A percentile compares a stretch with the other conserved stretches of the same genome.
phyloP scores from a whole-genome alignment of 2,797 vertebrate species.

The Leptodactylus fallax region DNA sequence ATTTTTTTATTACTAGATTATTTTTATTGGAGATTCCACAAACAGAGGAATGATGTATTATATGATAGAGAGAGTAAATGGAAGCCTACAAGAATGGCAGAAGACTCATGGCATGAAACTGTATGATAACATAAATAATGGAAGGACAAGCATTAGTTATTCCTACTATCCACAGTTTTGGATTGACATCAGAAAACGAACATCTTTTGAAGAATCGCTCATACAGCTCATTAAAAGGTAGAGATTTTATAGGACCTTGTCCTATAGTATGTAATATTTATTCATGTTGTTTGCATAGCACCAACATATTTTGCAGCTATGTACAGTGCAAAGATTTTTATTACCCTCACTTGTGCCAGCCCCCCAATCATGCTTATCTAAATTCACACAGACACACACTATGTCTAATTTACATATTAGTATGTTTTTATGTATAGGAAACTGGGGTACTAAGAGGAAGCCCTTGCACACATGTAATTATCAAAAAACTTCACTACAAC shows the following conservation, averaged over 20 bases:
- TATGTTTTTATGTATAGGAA: too few species aligned
- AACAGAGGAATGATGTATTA: slow-evolving; percentile 98
- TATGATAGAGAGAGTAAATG: slow-evolving; percentile 90
- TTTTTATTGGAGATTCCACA: slow-evolving; percentile 96
- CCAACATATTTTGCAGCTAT: neutral
- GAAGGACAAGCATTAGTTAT: slow-evolving; percentile 85
- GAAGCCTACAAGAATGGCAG: slow-evolving; percentile 89
- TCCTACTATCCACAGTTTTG: slow-evolving; percentile 97
- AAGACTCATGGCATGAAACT: slow-evolving; percentile 86
- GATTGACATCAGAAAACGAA: slow-evolving; percentile 80
- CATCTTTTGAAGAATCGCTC: slow-evolving; percentile 88
- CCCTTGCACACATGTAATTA: too few species aligned
- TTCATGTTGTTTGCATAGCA: neutral
- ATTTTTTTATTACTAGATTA: slow-evolving; percentile 74
- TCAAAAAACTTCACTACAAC: too few species aligned
- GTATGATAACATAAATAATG: slow-evolving; percentile 86
- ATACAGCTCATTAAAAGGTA: slow-evolving; percentile 89
- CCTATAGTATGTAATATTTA: neutral
- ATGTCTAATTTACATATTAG: neutral
- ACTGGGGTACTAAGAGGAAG: too few species aligned
- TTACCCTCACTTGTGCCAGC: neutral
- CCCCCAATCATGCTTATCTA: neutral
- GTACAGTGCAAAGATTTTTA: neutral
- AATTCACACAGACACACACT: neutral
- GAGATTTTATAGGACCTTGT: neutral